Base-by-base conservation (phyloP, 30 jellyfish, hydroid and myxozoan genomes). In the Clytia hemisphaerica region DNA sequence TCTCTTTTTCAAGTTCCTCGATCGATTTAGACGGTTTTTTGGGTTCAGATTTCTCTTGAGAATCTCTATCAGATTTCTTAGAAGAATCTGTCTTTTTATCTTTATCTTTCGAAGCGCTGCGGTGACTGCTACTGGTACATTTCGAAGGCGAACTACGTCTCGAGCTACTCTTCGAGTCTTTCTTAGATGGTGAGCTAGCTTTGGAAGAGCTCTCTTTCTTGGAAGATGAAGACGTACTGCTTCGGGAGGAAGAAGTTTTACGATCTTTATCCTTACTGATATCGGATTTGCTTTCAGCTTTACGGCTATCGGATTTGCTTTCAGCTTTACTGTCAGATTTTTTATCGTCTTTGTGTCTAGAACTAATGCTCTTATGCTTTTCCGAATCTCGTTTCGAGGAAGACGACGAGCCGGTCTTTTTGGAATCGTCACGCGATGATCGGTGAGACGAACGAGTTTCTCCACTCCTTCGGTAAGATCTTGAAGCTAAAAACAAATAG, bases 1-100 rank as follows among this genome's bases (percentile, higher is more conserved):
- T 37, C 51, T 75, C 94, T 37, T 77, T 82, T 37, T 84, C 49
- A 27, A 60, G 57, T 63, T 88, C 77, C 46, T 78, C 80, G 24
- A 60, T 37, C 5, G 61, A 19, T 76, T 47, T 42, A 7, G 25
- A 24, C 1, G 37, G 64, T 51, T 51, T 58, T 38, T 72, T 46
- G 14, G 18, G 26, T 6, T 25, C 65, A 0, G 69, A 33, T 32
- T 72, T 45, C 3, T 30, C 37, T 35, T 72, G 80, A n/a, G n/a
- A n/a, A n/a, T n/a, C n/a, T n/a, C n/a, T n/a, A n/a, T n/a, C n/a
- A n/a, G n/a, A n/a, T 7, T 7, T 40, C 10, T 10, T n/a, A 40
- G 10, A 40, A n/a, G 53, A n/a, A 7, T 10, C 15, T 40, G 53
- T 40, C 53, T 10, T 7, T 10, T 40, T n/a, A 40, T 10, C 53